Evolutionary conservation across 2,113 vertebrate species (phyloP).

Genomic region (Gnathonemus longibarbis): DNA sequence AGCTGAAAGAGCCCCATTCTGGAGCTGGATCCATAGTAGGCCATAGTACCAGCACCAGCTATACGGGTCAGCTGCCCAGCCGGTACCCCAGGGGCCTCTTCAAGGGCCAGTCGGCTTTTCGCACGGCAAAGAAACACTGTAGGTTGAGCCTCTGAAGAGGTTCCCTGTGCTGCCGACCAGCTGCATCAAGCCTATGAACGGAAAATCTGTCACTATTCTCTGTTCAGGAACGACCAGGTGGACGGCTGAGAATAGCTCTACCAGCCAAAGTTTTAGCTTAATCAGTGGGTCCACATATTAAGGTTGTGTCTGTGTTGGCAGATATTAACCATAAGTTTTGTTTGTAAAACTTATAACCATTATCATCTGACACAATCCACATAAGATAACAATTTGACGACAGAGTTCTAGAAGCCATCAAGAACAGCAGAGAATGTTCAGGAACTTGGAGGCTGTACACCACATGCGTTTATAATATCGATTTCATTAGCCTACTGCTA

Average conservation of each 20-base stretch:
- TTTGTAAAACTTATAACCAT: not conserved
- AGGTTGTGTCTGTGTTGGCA: not conserved
- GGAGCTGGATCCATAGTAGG: not conserved
- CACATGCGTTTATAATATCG: not conserved
- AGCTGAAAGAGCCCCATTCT: not conserved
- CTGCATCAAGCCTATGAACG: not conserved
- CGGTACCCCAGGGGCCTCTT: not conserved
- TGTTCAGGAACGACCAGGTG: not conserved
- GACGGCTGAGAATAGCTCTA: not conserved
- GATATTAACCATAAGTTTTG: not conserved
- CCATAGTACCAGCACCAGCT: not conserved
- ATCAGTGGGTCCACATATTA: not conserved
- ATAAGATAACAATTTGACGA: not conserved
- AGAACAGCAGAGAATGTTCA: not conserved
- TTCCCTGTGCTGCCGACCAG: not conserved
- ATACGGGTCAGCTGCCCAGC: not conserved
- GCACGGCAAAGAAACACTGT: not conserved
- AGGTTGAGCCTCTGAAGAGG: not conserved
- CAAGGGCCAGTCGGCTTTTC: not conserved
- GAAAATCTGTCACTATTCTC: not conserved
- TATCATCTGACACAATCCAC: not conserved
- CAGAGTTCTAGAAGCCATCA: not conserved
- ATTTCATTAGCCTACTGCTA: not conserved
- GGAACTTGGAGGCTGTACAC: not conserved
- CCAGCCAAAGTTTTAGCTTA: not conserved